Base-by-base conservation (phyloP, 2,113 vertebrate species). In the Platysteira castanea region DNA sequence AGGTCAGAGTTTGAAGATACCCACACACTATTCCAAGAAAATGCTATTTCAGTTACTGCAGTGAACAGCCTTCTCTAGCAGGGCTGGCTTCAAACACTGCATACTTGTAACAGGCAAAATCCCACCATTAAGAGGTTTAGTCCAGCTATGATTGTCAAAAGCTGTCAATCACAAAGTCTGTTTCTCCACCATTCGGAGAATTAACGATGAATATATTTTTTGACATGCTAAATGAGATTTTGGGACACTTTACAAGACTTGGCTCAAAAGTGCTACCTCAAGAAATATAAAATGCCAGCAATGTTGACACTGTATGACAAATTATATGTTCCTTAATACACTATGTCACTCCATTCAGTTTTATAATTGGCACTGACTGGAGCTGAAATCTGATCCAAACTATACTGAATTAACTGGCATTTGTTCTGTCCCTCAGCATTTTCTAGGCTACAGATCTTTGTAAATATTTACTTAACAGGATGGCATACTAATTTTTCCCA, bases 311-410 rank as follows among this genome's bases (percentile, higher is more conserved):
- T 81, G 60, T 67, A 63, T 96, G 90, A 96, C 88, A 94, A 95
- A 96, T 95, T 90, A 76, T 44, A 85, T 90, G 88, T 79, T 94
- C 83, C 77, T 90, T 96, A 93, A 94, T 90, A 92, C 13, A 69
- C 44, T 94, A 73, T 93, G 93, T 82, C 93, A 95, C 69, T 96
- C 80, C 93, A 89, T 92, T 97, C 95, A 92, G 86, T 68, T 93
- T 93, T 87, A 14, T 95, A 93, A 94, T 94, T 95, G 93, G 93
- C 95, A 90, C 57, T 90, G 92, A 95, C 92, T 81, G 47, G 30
- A 91, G 83, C 80, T 95, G 93, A 92, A 96, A 95, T 73, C 44
- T 84, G 64, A 96, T 89, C 88, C 93, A 95, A 96, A 94, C 60
- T 71, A 94, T 18, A 94, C 92, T 89, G 28, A 92, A 94, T 89